These are phyloP conservation scores for Lethenteron camtschaticum DNA, from an alignment of 2,113 vertebrate species.

Conservation along the genomic window DNA sequence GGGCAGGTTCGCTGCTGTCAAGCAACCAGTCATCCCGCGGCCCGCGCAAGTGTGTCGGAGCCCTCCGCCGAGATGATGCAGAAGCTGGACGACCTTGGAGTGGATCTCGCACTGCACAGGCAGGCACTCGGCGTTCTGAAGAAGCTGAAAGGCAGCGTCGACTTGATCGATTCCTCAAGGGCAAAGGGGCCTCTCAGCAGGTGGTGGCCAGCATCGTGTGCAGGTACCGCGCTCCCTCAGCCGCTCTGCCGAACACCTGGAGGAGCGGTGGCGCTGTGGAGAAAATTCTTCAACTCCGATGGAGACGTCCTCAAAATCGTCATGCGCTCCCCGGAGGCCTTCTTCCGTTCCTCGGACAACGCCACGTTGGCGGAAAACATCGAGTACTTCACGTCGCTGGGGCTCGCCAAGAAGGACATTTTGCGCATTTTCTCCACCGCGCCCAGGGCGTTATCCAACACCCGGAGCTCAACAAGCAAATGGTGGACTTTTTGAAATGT, in stretches of 20 bases:
- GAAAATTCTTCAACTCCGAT: conserved; percentile 25
- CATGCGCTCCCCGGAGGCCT: conserved; percentile 33
- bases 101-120: not conserved
- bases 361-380: conserved; percentile 33
- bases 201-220: conserved; percentile 33
- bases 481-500: conserved; percentile 24
- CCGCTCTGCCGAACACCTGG: conserved; percentile 24
- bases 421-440: conserved; percentile 28
- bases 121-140: conserved; percentile 29
- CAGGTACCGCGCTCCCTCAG: conserved; percentile 32
- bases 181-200: conserved; percentile 25
- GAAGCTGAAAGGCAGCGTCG: conserved; percentile 24
- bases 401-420: conserved; percentile 23
- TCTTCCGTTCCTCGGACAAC: conserved; percentile 40
- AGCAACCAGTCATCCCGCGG: too few species aligned
- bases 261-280: conserved; percentile 39
- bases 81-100: too few species aligned
- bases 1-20: too few species aligned
- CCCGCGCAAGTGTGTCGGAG: too few species aligned
- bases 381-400: conserved; percentile 28
- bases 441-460: conserved; percentile 38
- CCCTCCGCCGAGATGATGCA: too few species aligned
- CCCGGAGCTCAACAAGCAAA: conserved; percentile 31
- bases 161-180: conserved; percentile 25
- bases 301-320: conserved; percentile 31